A percentile compares a stretch with the other conserved stretches of the same genome.
Conservation (phyloP, 2,797 vertebrate species). For the Octomys mimax region DNA sequence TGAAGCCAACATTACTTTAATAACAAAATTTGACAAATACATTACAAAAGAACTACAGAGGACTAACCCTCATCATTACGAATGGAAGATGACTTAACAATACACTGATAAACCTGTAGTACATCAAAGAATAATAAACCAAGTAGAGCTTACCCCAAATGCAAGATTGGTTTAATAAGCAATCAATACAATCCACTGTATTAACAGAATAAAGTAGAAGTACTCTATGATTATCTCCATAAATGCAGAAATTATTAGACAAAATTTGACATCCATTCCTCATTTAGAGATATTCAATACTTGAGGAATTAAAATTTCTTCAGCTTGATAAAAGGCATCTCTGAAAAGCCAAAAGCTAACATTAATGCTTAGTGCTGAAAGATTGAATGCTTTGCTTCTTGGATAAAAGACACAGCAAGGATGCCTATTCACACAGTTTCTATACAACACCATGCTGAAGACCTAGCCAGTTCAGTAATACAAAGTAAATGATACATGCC, state of each 20-base stretch:
- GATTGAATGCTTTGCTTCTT: neutral
- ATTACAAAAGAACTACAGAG: neutral
- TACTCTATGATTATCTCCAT: neutral
- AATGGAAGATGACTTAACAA: neutral
- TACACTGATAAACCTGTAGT: neutral
- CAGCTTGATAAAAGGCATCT: conserved; percentile 9
- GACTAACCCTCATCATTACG: neutral
- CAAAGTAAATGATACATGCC: neutral
- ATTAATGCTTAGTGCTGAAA: conserved; percentile 11
- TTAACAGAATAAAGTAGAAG: conserved; percentile 42
- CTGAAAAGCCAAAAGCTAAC: conserved; percentile 26
- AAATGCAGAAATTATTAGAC: neutral
- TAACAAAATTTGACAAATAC: conserved; percentile 26
- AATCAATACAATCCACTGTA: neutral
- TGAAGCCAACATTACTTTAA: neutral
- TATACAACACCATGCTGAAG: neutral
- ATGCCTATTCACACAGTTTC: neutral
- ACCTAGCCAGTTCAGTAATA: neutral
- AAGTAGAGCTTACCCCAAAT: neutral
- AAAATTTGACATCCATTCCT: conserved; percentile 28
- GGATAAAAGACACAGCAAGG: neutral
- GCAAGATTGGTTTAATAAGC: conserved; percentile 16
- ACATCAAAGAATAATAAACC: conserved; percentile 17
- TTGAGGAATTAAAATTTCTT: conserved; percentile 25
- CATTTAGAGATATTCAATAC: neutral